A percentile compares a stretch with the other conserved stretches of the same genome.
Evolutionary conservation across 2,797 vertebrate species (phyloP).

Genomic region (Setipinna tenuifilis): DNA sequence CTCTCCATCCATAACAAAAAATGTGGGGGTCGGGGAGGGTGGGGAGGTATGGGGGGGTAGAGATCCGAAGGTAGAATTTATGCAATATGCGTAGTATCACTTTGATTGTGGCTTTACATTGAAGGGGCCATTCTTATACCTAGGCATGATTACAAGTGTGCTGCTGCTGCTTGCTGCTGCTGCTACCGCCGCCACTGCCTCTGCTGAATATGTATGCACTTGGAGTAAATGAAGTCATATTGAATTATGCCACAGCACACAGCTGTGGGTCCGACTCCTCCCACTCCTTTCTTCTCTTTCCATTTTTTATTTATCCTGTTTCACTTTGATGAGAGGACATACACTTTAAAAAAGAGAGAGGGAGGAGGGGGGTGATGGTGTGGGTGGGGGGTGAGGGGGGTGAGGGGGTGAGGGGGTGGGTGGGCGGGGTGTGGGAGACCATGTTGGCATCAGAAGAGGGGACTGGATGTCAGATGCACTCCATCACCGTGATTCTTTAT

Average conservation of each 20-base stretch:
- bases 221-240: constrained; percentile 55
- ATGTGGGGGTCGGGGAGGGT: neutral
- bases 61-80: constrained; percentile 49
- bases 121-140: constrained; percentile 42
- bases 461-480: constrained; percentile 76
- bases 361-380: neutral
- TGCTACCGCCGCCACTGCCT: neutral
- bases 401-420: neutral
- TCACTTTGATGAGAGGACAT: constrained; percentile 32
- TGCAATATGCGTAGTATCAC: constrained; percentile 53
- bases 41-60: neutral
- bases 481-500: constrained; percentile 76
- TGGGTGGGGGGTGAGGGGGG: constrained; percentile 31
- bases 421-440: constrained; percentile 26
- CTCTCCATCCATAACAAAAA: neutral
- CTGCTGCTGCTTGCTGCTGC: neutral
- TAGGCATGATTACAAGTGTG: constrained; percentile 14
- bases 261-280: constrained; percentile 12
- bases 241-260: constrained; percentile 39
- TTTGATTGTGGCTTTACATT: constrained; percentile 52
- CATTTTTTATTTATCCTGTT: constrained; percentile 22
- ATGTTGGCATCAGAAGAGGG: constrained; percentile 44
- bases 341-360: constrained; percentile 19
- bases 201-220: constrained; percentile 57
- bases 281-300: constrained; percentile 13